Conservation (phyloP, 2,113 vertebrate genomes). For the Oceanites oceanicus region DNA sequence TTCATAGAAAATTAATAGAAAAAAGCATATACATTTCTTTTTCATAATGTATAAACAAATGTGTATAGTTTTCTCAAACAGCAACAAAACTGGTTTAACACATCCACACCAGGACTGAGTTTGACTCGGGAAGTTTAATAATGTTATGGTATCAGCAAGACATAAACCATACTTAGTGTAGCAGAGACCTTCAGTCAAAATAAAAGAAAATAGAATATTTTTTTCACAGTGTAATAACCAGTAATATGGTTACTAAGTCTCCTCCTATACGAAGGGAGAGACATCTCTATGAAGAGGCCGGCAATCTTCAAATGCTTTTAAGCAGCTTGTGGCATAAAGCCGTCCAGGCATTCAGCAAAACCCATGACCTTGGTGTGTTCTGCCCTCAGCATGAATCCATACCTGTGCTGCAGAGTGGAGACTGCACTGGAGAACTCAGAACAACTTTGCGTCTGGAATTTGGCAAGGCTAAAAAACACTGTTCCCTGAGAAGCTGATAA, state of each 20-base stretch:
- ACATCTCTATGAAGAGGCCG: background rate
- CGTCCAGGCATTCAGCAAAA: background rate
- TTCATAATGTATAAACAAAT: background rate
- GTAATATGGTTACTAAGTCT: background rate
- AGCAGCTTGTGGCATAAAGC: background rate
- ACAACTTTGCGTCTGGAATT: background rate
- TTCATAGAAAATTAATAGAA: background rate
- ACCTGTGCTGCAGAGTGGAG: background rate
- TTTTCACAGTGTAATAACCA: background rate
- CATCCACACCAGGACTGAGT: background rate
- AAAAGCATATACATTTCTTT: background rate
- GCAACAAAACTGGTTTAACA: background rate
- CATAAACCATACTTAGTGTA: background rate
- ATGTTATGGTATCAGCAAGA: background rate
- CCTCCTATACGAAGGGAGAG: background rate
- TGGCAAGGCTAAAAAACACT: background rate
- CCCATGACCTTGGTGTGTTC: background rate
- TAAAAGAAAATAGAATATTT: background rate
- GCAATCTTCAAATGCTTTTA: background rate
- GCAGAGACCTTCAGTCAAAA: background rate
- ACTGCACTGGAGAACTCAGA: background rate
- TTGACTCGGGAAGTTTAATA: background rate
- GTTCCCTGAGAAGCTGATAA: background rate
- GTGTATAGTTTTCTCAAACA: background rate
- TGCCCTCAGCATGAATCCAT: background rate